Evolutionary conservation across 2,113 vertebrate species (phyloP).

Genomic region (Columba livia): DNA sequence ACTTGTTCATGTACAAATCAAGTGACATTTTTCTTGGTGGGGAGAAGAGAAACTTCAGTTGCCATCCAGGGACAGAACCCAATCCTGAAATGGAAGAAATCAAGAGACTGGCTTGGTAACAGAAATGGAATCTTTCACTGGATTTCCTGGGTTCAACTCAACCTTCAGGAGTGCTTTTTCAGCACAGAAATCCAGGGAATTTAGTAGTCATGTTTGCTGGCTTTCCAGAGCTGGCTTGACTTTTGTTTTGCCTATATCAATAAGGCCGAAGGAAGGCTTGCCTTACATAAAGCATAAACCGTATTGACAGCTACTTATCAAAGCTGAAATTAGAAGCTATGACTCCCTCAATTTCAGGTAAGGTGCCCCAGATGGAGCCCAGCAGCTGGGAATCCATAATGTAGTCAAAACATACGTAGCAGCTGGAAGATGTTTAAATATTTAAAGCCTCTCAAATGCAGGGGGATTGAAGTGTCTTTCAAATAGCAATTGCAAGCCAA

Average conservation of each 20-base stretch:
- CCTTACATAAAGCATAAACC: neutral
- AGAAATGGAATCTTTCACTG: neutral
- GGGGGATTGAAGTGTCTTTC: slow-evolving; percentile 1
- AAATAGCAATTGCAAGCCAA: slow-evolving; percentile 16
- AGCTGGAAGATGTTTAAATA: slow-evolving; percentile 15
- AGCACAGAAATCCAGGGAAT: neutral
- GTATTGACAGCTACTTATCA: neutral
- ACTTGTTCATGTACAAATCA: neutral
- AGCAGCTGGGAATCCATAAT: neutral
- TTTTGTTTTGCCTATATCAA: neutral
- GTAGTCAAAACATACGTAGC: neutral
- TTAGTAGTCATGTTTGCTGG: neutral
- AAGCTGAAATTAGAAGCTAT: neutral
- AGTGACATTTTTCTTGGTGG: neutral
- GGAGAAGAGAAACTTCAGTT: slow-evolving; percentile 4
- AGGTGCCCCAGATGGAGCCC: neutral
- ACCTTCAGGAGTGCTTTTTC: neutral
- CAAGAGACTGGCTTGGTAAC: neutral
- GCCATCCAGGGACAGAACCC: neutral
- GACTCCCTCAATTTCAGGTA: neutral
- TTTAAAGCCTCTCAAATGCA: slow-evolving; percentile 14
- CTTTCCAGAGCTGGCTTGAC: neutral
- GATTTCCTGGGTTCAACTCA: neutral
- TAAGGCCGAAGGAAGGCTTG: neutral
- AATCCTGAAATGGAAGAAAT: neutral